A percentile compares a stretch with the other conserved stretches of the same genome.
Conservation (phyloP, 2,113 vertebrate genomes). For the Talpa occidentalis region DNA sequence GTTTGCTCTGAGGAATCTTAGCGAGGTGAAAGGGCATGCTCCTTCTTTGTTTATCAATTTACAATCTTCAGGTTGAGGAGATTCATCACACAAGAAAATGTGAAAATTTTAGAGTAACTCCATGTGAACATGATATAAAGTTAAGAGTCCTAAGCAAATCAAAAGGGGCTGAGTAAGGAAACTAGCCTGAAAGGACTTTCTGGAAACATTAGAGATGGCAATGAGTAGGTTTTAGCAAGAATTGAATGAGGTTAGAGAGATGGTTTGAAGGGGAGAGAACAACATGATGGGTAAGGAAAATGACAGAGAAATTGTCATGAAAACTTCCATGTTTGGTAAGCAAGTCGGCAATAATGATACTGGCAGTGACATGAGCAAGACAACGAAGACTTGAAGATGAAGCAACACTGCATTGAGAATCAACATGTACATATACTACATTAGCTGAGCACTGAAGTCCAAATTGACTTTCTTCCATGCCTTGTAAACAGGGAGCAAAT, state of each 20-base stretch:
- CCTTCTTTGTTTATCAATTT: background rate
- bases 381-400: background rate
- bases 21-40: background rate
- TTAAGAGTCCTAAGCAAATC: background rate
- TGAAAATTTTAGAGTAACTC: background rate
- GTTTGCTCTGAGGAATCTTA: background rate
- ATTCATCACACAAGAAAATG: accelerated
- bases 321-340: background rate
- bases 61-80: background rate
- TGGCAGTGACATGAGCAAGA: background rate
- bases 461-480: background rate
- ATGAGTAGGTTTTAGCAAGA: background rate
- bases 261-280: background rate
- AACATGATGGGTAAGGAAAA: background rate
- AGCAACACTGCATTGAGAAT: no score
- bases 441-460: no score
- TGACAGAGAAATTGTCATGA: background rate
- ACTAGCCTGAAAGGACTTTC: background rate
- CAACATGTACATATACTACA: no score
- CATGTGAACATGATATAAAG: background rate
- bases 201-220: background rate
- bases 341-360: background rate
- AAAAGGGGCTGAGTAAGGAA: background rate
- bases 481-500: background rate
- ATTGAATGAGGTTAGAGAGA: background rate